Evolutionary conservation across 2,113 vertebrate genomes (phyloP), one percentile per base, ranked within the genome.

Genomic region (Petromus typicus): DNA sequence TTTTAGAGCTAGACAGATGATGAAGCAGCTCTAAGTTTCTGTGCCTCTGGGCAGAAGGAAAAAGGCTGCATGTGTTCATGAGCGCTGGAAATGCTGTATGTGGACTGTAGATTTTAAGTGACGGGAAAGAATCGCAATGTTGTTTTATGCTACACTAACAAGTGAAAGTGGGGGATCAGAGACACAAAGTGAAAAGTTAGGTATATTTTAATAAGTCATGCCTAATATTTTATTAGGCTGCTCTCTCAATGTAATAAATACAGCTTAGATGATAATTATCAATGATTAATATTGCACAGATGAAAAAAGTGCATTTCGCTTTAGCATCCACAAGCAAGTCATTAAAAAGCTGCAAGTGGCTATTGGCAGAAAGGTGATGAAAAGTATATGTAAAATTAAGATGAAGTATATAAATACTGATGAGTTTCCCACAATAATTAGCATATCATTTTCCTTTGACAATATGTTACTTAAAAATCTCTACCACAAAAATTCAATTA

Each of bases 401-500:
- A 43, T 59, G 5, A 17, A 66, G 81, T 86, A 79, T 25, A 67
- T 18, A 73, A 85, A 85, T 69, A 45, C 25, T 71, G 56, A 93
- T 22, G 30, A 59, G 11, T 83, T 91, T 86, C 8, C n/a, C 57
- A 7, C 43, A 89, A 40, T 56, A 90, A 90, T 89, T 91, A 94
- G n/a, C 82, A 94, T 51, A 71, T 91, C 66, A 92, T 83, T 94
- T 96, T 75, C 80, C 90, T 14, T 80, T 84, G 90, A 83, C 54
- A 95, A 89, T 93, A 16, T 90, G 54, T 78, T 83, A 86, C 71
- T 92, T 95, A 63, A 30, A 6, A 57, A 23, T 80, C 45, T 88
- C 59, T 90, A 48, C 89, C 67, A 90, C 84, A 61, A 45, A 66
- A 93, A 93, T 97, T 90, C 83, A 96, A 30, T 95, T 95, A 95